phyloP scores from a whole-genome alignment of 2,113 vertebrate genomes.

The Aviceda subcristata region DNA sequence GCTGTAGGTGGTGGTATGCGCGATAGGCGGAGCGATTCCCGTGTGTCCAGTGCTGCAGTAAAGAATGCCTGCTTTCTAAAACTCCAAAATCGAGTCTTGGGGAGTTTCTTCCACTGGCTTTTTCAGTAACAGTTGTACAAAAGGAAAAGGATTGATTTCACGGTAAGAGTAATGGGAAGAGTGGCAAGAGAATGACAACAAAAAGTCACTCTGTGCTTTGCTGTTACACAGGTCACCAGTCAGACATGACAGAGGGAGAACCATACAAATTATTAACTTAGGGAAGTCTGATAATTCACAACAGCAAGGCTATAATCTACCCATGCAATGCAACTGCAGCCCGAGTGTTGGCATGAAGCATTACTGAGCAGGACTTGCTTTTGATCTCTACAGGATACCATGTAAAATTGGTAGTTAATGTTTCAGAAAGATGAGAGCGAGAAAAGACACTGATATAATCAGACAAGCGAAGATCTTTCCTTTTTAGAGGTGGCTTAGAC shows the following conservation, averaged over 20 bases:
- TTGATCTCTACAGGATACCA: not conserved
- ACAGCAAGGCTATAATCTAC: not conserved
- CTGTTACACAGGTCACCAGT: not conserved
- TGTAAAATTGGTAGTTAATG: fast-evolving
- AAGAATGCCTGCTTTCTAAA: too few species aligned
- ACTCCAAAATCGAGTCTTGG: too few species aligned
- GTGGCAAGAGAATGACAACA: not conserved
- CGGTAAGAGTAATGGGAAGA: not conserved
- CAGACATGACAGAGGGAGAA: not conserved
- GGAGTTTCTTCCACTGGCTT: too few species aligned
- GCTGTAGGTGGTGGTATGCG: too few species aligned
- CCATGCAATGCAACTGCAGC: fast-evolving
- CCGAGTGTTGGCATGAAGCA: not conserved
- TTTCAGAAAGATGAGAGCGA: not conserved
- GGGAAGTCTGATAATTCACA: not conserved
- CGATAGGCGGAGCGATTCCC: too few species aligned
- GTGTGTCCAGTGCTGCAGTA: too few species aligned
- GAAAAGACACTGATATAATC: not conserved
- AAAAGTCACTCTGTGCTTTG: not conserved
- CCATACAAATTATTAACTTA: too few species aligned
- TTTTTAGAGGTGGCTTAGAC: not conserved
- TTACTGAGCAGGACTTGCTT: not conserved
- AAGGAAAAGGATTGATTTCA: too few species aligned
- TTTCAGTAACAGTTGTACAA: too few species aligned
- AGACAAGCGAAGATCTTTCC: fast-evolving